Evolutionary conservation across 2,797 vertebrate species (phyloP), one percentile per base, ranked within the genome.

Genomic region (Scyliorhinus canicula): DNA sequence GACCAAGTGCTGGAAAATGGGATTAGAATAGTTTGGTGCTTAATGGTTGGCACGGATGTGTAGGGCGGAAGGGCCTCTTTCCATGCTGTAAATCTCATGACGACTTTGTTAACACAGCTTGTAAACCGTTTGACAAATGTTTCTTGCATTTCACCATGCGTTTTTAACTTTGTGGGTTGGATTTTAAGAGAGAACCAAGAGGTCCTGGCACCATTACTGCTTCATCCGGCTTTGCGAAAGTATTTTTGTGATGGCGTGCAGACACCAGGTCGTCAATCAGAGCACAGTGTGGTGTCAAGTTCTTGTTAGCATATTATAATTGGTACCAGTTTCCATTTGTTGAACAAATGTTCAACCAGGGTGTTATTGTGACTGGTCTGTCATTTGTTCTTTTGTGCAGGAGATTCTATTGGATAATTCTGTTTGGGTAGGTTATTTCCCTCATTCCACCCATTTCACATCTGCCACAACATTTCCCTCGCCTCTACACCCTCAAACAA

Each of bases 351-450:
- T 93, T 7, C 44, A 60, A 50, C 90, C 19, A n/a, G 67, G 35
- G 50, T 91, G 26, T 95, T 95, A 65, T 97, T 96, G 86, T 99
- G 98, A 98, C 97, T 93, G 85, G 97, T 97, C 96, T 97, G 96
- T 98, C 96, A 95, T 98, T 97, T 99, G 97, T 97, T 98, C 95
- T 97, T 97, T 97, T 97, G 97, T 98, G 96, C 98, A 99, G 98
- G 98, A 98, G 96, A 98, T 98, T 97, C 98, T 99, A 97, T 98
- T 99, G 98, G 98, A 99, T 98, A 98, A 98, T 98, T 99, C 98
- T 97, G 95, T 98, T 97, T 98, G 98, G 98, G 98, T 99, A 99
- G 97, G 98, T 99, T 50, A n/a, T 50, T 50, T 94, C 93, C 93
- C 93, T 94, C 67, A 74, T 94, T 94, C 12, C 31, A 74, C 93